Evolutionary conservation across 35 echinoderm and acorn worm species (phyloP).

Genomic region (Amphiura filiformis): DNA sequence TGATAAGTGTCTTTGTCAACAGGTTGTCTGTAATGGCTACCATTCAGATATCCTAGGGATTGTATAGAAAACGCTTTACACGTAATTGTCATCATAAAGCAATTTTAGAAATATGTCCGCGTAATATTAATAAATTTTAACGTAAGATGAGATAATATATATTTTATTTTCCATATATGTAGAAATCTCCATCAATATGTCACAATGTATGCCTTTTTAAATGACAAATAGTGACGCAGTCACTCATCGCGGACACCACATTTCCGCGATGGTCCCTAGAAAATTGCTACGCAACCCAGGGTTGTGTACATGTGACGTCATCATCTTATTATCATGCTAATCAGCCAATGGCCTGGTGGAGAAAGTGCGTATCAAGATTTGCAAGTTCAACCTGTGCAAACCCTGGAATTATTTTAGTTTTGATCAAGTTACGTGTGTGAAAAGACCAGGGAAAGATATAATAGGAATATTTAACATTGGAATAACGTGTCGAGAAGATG

Average conservation of each 20-base stretch:
- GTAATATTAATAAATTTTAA: too few relatives aligned
- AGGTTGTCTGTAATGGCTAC: too few relatives aligned
- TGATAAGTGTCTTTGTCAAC: too few relatives aligned
- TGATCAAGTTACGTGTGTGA: neutral
- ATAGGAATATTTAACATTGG: neutral
- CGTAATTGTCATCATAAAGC: too few relatives aligned
- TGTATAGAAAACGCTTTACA: too few relatives aligned
- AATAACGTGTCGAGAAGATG: neutral
- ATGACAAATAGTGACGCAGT: too few relatives aligned
- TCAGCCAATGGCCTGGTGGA: neutral
- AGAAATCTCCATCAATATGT: too few relatives aligned
- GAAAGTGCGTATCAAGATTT: neutral
- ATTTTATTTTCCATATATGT: too few relatives aligned
- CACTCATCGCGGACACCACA: neutral
- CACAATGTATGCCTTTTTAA: too few relatives aligned
- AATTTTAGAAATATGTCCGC: too few relatives aligned
- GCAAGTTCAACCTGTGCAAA: neutral
- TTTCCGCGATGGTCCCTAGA: neutral
- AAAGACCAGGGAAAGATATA: neutral
- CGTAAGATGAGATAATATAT: too few relatives aligned
- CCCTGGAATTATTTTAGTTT: neutral
- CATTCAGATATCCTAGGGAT: too few relatives aligned
- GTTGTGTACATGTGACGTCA: constrained; percentile 32
- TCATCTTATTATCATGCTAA: constrained; percentile 18
- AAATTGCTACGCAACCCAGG: neutral